These are phyloP conservation scores for Cygnus olor DNA, from an alignment of 2,797 vertebrate species.

Conservation along the genomic window DNA sequence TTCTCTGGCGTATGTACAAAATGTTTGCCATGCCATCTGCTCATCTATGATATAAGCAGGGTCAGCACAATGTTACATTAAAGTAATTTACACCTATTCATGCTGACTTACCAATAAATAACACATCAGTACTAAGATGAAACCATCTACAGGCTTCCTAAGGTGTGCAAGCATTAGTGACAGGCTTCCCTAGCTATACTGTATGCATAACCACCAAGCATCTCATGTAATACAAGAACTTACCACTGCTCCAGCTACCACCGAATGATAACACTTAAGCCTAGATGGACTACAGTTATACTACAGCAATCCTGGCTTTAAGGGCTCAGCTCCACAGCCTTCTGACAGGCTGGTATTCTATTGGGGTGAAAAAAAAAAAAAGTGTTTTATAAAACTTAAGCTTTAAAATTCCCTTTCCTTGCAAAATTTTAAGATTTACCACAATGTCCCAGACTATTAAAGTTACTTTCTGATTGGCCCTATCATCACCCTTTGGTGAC, in stretches of 20 bases:
- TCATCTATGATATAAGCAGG: constrained; percentile 18
- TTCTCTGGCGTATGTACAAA: constrained; percentile 3
- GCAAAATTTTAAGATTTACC: not conserved
- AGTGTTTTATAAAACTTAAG: not conserved
- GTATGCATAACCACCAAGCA: not conserved
- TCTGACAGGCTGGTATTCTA: not conserved
- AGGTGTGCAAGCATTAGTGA: not conserved
- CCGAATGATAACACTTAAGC: not conserved
- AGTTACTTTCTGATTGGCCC: not conserved
- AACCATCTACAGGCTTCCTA: not conserved
- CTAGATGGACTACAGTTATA: accelerated
- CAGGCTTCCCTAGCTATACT: not conserved
- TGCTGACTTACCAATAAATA: constrained; percentile 8
- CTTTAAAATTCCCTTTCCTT: not conserved
- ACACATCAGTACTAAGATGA: not conserved
- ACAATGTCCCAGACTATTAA: accelerated
- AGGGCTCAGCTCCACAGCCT: not conserved
- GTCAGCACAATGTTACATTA: constrained; percentile 30
- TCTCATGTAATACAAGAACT: not conserved
- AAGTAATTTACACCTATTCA: constrained; percentile 27
- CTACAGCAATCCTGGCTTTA: not conserved
- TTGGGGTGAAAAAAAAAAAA: not conserved
- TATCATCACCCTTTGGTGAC: not conserved
- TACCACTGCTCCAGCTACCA: not conserved
- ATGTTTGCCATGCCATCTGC: constrained; percentile 43